Evolutionary conservation across 2,113 vertebrate genomes (phyloP).

Genomic region (Stegostoma tigrinum): DNA sequence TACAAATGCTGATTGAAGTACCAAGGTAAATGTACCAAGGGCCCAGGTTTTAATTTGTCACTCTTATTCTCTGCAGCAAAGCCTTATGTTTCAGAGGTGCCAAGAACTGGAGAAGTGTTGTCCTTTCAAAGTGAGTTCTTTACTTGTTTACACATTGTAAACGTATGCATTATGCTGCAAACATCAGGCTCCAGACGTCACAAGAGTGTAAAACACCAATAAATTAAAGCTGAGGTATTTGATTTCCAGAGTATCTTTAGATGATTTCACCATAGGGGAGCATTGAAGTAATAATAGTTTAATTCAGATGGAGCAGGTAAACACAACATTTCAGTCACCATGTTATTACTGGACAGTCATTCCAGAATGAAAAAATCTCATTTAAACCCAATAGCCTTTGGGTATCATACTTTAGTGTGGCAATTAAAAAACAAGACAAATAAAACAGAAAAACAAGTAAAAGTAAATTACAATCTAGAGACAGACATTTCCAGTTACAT

Average conservation of each 20-base stretch:
- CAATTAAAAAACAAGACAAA: background rate
- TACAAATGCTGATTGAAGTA: background rate
- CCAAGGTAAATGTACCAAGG: background rate
- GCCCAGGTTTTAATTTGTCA: background rate
- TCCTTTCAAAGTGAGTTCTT: background rate
- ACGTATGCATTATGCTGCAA: background rate
- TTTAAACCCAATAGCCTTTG: background rate
- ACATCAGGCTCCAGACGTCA: background rate
- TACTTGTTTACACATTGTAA: background rate
- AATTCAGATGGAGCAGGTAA: background rate
- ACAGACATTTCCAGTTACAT: background rate
- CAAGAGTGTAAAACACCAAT: background rate
- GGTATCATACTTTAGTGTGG: background rate
- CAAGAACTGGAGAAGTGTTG: background rate
- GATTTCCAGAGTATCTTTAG: background rate
- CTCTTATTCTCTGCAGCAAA: background rate
- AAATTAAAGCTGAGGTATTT: background rate
- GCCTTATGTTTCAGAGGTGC: background rate
- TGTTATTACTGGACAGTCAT: background rate
- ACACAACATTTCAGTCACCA: background rate
- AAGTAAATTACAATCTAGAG: background rate
- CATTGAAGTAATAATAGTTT: background rate
- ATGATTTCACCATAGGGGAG: background rate
- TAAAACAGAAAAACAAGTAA: background rate
- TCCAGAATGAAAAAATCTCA: background rate